Base-by-base conservation (phyloP, 2,888 invertebrate genomes). In the Germaria angustata region DNA sequence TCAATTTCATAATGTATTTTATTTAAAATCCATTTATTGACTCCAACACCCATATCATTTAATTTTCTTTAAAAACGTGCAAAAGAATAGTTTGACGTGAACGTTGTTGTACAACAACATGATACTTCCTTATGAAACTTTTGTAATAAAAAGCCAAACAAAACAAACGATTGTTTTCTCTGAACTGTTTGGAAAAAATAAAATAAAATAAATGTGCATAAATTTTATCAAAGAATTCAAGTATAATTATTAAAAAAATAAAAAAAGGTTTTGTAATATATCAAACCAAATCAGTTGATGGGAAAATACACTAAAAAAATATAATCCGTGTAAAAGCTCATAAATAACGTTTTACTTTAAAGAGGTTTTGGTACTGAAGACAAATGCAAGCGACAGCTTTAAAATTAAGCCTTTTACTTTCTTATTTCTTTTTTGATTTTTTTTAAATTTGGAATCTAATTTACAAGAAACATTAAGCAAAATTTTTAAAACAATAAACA, bases 121-220 rank as follows among this genome's bases (percentile, higher is more conserved):
- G 1, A 41, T 9, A 28, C 24, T 61, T 66, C 34, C 63, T 46
- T 9, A 4, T 22, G 34, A 34, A 15, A 36, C n/a, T 57, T 34
- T 36, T 7, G 51, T 36, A 34, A 34, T 36, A 4, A 36, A 15
- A 15, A 34, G 1, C 5, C 46, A 71, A 36, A 9, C 17, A 15
- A n/a, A 36, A 15, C 34, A 59, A 71, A 34, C 46, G 34, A 59
- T 41, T 69, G 24, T 32, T 13, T 41, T 28, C 28, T 46, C 11
- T 36, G 17, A 41, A 57, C 15, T 2, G 32, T 55, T 44, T 1
- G 17, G 46, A 36, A 53, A 57, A 46, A 24, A 34, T 57, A n/a
- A n/a, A n/a, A n/a, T n/a, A n/a, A 69, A 55, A 41, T 69, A 57
- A 34, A 22, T 57, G 46, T 59, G 69, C 55, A 44, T 57, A 57